Conservation (phyloP, 2,888 invertebrate species). For the Sylvicola fuscatus region DNA sequence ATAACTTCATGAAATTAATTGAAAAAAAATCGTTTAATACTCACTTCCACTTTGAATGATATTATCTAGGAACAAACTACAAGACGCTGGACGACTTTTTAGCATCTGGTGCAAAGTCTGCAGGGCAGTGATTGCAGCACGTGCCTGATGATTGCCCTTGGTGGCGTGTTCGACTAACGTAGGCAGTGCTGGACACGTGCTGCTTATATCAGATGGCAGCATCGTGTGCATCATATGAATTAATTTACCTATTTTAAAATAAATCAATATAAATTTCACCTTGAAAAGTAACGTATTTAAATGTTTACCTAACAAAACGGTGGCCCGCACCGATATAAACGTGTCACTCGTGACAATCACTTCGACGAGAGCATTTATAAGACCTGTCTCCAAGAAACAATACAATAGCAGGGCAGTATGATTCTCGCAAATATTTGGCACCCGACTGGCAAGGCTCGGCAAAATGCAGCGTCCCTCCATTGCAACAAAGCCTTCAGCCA, state of each 20-base stretch:
- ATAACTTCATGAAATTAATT: slow-evolving; percentile 1
- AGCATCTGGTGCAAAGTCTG: slow-evolving; percentile 59
- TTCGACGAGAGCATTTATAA: slow-evolving; percentile 76
- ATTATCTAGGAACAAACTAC: slow-evolving; percentile 65
- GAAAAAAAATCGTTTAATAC: no score
- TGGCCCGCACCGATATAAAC: slow-evolving; percentile 77
- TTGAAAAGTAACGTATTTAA: no score
- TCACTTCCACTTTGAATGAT: slow-evolving; percentile 37
- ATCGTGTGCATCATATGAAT: slow-evolving; percentile 69
- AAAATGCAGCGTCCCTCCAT: slow-evolving; percentile 73
- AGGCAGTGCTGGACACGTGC: slow-evolving; percentile 65
- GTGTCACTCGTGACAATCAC: slow-evolving; percentile 79
- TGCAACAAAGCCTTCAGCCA: slow-evolving; percentile 88
- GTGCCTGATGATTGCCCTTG: slow-evolving; percentile 56
- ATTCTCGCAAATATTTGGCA: slow-evolving; percentile 79
- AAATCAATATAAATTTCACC: background rate
- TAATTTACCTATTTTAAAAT: slow-evolving; percentile 40
- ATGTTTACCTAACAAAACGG: slow-evolving; percentile 68
- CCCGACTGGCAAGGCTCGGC: slow-evolving; percentile 65
- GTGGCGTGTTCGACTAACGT: slow-evolving; percentile 62
- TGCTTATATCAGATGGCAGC: slow-evolving; percentile 71
- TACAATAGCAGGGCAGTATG: slow-evolving; percentile 76
- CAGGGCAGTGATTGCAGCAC: slow-evolving; percentile 62
- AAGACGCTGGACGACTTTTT: slow-evolving; percentile 59
- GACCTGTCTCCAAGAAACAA: slow-evolving; percentile 68